These are phyloP conservation scores for Catharus minimus DNA, from an alignment of 2,113 vertebrate species.

Conservation along the genomic window DNA sequence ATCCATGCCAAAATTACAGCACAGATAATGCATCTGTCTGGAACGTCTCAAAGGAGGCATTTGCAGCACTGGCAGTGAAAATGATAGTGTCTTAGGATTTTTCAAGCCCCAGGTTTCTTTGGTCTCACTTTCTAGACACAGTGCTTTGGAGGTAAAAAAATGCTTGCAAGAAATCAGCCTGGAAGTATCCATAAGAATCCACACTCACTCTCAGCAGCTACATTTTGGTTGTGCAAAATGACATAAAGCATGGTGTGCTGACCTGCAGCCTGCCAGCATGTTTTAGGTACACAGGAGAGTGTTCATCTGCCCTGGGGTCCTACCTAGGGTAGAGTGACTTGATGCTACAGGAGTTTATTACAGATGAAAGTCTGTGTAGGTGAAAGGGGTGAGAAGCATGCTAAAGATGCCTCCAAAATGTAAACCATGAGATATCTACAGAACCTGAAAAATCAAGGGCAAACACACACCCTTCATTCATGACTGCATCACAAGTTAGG, in stretches of 20 bases:
- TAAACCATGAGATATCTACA: not conserved
- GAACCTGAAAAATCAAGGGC: not conserved
- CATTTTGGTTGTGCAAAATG: not conserved
- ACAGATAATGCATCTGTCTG: constrained; percentile 10
- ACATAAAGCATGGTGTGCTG: accelerated
- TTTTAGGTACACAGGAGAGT: accelerated
- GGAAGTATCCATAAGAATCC: not conserved
- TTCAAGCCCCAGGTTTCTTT: not conserved
- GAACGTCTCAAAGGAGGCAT: not conserved
- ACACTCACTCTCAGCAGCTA: not conserved
- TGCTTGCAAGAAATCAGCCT: not conserved
- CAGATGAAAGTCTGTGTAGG: not conserved
- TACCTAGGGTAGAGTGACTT: not conserved
- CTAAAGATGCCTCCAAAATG: not conserved
- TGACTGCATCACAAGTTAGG: not conserved
- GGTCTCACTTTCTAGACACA: not conserved
- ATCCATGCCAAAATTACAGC: constrained; percentile 29
- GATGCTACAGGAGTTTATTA: not conserved
- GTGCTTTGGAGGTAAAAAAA: not conserved
- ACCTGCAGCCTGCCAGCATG: not conserved
- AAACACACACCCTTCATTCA: not conserved
- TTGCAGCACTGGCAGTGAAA: not conserved
- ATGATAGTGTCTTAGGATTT: constrained; percentile 9
- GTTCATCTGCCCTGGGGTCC: accelerated
- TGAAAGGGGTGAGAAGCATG: not conserved